Conservation (phyloP, 2,113 vertebrate genomes). For the Ancistrus triradiatus region DNA sequence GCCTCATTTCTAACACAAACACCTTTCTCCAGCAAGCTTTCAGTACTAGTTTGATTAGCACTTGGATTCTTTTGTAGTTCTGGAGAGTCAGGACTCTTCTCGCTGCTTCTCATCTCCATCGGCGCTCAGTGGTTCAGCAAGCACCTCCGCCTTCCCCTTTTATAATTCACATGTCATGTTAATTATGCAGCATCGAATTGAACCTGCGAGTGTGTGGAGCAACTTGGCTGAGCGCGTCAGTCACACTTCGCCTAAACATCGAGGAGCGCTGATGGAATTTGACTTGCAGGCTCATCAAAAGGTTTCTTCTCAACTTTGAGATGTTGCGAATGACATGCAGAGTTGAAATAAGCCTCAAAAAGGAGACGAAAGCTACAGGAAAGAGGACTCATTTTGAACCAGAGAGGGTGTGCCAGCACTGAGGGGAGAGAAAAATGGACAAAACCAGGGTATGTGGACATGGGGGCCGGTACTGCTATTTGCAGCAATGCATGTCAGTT, state of each 20-base stretch:
- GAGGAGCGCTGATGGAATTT: not conserved
- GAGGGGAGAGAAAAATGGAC: slow-evolving; percentile 15
- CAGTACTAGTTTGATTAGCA: not conserved
- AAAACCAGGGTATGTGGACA: slow-evolving; percentile 40
- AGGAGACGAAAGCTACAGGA: slow-evolving; percentile 12
- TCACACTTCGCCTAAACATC: not conserved
- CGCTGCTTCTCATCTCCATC: not conserved
- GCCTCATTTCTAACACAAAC: too few species aligned
- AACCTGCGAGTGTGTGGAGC: slow-evolving; percentile 47
- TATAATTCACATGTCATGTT: slow-evolving; percentile 56
- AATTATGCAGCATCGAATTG: slow-evolving; percentile 57
- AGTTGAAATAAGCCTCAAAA: slow-evolving; percentile 15
- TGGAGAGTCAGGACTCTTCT: not conserved
- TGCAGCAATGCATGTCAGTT: slow-evolving; percentile 71
- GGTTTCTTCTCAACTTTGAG: slow-evolving; percentile 24
- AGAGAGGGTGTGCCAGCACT: slow-evolving; percentile 14
- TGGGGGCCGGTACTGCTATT: slow-evolving; percentile 60
- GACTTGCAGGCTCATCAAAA: slow-evolving; percentile 31
- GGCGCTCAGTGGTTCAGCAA: not conserved
- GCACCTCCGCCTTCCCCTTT: not conserved
- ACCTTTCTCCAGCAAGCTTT: too few species aligned
- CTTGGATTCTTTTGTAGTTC: not conserved
- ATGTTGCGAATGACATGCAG: slow-evolving; percentile 18
- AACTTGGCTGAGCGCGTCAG: slow-evolving; percentile 3
- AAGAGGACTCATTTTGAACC: slow-evolving; percentile 28